These are phyloP conservation scores for Paraplagusia blochii DNA, from an alignment of 2,113 vertebrate species.

Conservation along the genomic window DNA sequence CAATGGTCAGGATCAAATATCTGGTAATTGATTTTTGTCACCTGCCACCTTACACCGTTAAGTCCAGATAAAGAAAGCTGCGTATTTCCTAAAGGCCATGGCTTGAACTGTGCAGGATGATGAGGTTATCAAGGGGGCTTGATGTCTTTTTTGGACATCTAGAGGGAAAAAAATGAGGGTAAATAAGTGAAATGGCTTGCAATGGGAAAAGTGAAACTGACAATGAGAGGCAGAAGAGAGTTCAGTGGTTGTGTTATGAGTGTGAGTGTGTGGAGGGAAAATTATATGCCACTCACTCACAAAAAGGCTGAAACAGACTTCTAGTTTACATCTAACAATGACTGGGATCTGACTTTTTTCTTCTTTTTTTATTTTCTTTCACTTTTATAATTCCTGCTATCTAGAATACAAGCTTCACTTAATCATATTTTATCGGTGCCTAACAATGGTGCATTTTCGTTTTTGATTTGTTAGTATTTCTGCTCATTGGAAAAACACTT, in stretches of 20 bases:
- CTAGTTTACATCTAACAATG: slow-evolving; percentile 2
- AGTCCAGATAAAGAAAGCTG: no score
- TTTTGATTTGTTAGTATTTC: slow-evolving; percentile 35
- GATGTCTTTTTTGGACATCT: slow-evolving; percentile 52
- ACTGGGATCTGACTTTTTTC: no score
- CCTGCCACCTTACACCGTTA: no score
- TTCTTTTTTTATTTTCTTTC: slow-evolving; percentile 1
- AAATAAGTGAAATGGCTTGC: slow-evolving; percentile 22
- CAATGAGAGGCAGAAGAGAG: slow-evolving; percentile 33
- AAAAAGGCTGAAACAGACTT: slow-evolving; percentile 5
- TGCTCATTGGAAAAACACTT: slow-evolving; percentile 21
- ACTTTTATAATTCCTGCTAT: slow-evolving; percentile 8
- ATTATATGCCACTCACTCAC: slow-evolving; percentile 9
- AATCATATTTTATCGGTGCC: slow-evolving; percentile 18
- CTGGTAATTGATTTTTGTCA: no score
- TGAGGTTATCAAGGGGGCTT: slow-evolving; percentile 49
- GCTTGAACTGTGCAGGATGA: slow-evolving; percentile 24
- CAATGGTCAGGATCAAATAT: no score
- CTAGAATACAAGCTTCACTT: slow-evolving; percentile 17
- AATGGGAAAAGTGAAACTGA: slow-evolving; percentile 26
- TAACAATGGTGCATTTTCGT: slow-evolving; percentile 27
- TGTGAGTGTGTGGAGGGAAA: slow-evolving; percentile 14
- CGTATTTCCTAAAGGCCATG: no score
- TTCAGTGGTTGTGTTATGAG: slow-evolving; percentile 21
- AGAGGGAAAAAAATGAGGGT: slow-evolving; percentile 34